Percentiles rank a stretch among this genome's conserved stretches.
Conservation (phyloP, 2,113 vertebrate genomes). For the Aspidoscelis tigris region DNA sequence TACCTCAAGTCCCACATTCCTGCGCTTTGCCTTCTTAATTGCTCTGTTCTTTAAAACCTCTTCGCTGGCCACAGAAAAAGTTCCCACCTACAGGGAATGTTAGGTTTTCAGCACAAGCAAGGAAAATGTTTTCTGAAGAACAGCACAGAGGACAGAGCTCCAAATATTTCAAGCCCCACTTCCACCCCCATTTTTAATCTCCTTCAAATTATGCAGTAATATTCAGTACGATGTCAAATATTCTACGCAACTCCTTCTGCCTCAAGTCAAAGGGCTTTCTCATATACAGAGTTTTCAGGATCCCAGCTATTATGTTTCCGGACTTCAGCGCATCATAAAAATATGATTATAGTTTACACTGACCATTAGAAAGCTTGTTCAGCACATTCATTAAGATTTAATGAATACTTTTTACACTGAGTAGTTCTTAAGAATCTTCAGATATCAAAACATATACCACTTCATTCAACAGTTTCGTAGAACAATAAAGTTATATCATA, state of each 20-base stretch:
- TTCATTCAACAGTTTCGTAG: neutral
- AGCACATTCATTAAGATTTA: neutral
- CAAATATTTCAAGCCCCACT: no score
- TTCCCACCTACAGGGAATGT: conserved; percentile 84
- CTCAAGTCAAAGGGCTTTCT: no score
- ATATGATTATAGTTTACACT: neutral
- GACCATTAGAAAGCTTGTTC: neutral
- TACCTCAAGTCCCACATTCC: conserved; percentile 85
- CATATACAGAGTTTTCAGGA: no score
- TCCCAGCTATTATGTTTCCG: neutral
- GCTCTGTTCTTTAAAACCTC: conserved; percentile 92
- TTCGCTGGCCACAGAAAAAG: conserved; percentile 89
- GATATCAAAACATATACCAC: neutral
- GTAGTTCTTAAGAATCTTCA: neutral
- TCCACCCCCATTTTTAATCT: neutral
- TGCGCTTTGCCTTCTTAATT: conserved; percentile 94
- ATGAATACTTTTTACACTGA: neutral
- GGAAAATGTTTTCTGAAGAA: neutral
- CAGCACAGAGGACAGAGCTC: neutral
- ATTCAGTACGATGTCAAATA: no score
- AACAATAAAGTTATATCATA: neutral
- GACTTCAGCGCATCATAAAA: neutral
- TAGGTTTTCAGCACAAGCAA: neutral
- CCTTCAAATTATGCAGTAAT: no score
- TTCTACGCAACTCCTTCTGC: neutral